A percentile compares a stretch with the other conserved stretches of the same genome.
Evolutionary conservation across 2,113 vertebrate species (phyloP).

Genomic region (Eulemur rufifrons): DNA sequence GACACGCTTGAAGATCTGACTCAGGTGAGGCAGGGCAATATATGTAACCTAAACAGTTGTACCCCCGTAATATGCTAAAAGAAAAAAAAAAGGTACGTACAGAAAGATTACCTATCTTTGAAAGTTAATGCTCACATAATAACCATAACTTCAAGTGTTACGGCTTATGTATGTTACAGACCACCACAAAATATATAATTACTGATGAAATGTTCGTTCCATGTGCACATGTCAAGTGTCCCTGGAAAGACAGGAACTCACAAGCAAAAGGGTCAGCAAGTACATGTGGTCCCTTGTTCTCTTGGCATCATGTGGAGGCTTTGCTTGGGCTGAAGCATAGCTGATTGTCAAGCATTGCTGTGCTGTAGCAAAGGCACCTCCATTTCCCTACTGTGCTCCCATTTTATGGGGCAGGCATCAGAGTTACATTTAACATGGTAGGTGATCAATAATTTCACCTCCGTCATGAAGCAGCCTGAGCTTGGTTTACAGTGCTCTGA

Average conservation of each 20-base stretch:
- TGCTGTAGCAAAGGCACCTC: neutral
- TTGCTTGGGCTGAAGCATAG: neutral
- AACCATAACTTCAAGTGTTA: neutral
- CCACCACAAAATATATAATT: neutral
- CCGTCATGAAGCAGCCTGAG: neutral
- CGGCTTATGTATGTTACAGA: neutral
- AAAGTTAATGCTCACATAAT: neutral
- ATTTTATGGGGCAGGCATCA: neutral
- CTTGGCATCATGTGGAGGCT: neutral
- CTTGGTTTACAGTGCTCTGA: neutral
- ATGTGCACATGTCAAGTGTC: neutral
- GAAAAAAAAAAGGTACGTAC: neutral
- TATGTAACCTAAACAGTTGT: no score
- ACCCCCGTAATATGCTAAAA: no score
- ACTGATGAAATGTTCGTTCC: neutral
- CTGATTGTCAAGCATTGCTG: neutral
- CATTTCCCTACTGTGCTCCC: neutral
- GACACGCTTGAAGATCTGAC: no score
- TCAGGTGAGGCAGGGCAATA: no score
- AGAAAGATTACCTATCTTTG: neutral
- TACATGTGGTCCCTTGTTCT: neutral
- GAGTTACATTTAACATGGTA: neutral
- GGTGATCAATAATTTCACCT: neutral
- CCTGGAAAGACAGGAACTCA: neutral
- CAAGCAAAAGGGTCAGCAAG: neutral